phyloP scores from a whole-genome alignment of 2,113 vertebrate species.

The Hippocampus mohnikei region DNA sequence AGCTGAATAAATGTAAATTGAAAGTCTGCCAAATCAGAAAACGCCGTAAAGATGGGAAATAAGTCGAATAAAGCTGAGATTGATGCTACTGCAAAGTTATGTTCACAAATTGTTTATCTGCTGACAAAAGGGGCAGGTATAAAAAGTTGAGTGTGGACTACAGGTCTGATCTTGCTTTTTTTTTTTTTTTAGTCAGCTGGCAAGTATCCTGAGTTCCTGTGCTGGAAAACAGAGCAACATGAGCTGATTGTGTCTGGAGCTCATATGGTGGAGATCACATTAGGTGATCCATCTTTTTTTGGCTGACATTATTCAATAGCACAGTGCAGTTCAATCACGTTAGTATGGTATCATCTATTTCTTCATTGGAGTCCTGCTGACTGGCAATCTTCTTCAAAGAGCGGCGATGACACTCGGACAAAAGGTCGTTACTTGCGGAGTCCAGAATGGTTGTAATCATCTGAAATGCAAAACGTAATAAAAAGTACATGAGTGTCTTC shows the following conservation, averaged over 20 bases:
- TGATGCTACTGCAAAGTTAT: background rate
- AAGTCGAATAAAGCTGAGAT: background rate
- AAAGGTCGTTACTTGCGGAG: constrained; percentile 86
- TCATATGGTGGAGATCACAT: constrained; percentile 25
- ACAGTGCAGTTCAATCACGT: constrained; percentile 76
- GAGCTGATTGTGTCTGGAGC: constrained; percentile 44
- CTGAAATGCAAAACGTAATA: constrained; percentile 56
- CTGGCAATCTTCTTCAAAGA: constrained; percentile 91
- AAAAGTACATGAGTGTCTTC: background rate
- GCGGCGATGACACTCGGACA: constrained; percentile 85
- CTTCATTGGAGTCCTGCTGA: constrained; percentile 86
- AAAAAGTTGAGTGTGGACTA: background rate
- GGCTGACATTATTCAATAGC: constrained; percentile 14
- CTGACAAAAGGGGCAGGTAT: background rate
- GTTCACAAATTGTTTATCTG: background rate
- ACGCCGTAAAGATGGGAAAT: background rate
- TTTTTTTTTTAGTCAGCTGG: background rate
- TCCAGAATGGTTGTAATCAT: constrained; percentile 86
- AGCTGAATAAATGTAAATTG: background rate
- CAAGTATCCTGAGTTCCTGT: background rate
- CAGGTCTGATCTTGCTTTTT: background rate
- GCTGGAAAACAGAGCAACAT: constrained; percentile 19
- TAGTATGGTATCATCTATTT: constrained; percentile 95
- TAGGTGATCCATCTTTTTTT: constrained; percentile 18
- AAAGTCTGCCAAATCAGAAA: background rate